Base-by-base conservation (phyloP, 2,797 vertebrate genomes). In the Mycteria americana region DNA sequence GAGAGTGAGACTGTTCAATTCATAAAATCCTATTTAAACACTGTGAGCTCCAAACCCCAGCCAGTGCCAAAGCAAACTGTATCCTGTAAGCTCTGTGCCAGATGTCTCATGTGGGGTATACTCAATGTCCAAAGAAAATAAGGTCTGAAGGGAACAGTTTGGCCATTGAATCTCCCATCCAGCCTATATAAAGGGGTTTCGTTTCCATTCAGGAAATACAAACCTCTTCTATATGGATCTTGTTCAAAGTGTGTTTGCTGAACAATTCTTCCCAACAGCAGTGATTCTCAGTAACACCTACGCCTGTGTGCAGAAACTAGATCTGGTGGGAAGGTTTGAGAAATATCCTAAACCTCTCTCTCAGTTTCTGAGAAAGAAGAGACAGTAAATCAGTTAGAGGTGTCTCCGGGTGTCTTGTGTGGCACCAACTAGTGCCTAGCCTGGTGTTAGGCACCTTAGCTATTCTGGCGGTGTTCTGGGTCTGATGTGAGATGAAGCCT, bases 11-110 rank as follows among this genome's bases (percentile, higher is more conserved):
- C 64, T 70, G 90, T 76, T 95, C 92, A 83, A 56, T 96, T 97
- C 92, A 93, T 90, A 86, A 94, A 96, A 95, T 74, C 95, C 92
- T 92, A 13, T 88, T 96, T 70, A 96, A 97, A 92, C 94, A 79
- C 68, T 28, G 45, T 3, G 51, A 88, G 95, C 80, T 94, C 94
- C 94, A 90, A 92, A 92, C 19, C 30, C 57, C 22, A 24, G 33
- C 59, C 30, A 9, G 75, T 53, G 97, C 96, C 97, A 97, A 97
- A 97, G 97, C 92, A 96, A 97, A 95, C 95, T 89, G 65, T 15
- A 51, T 95, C 89, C 92, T 85, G 51, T 14, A 27, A 94, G 91
- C 53, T 48, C 78, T 7, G 33, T 48, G 96, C 96, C 97, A 97
- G 93, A 93, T 95, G 85, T 94, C 93, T 96, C 94, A 69, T 89